Base-by-base conservation (phyloP, 1,140 invertebrate genomes). In the Drosophila biarmipes region DNA sequence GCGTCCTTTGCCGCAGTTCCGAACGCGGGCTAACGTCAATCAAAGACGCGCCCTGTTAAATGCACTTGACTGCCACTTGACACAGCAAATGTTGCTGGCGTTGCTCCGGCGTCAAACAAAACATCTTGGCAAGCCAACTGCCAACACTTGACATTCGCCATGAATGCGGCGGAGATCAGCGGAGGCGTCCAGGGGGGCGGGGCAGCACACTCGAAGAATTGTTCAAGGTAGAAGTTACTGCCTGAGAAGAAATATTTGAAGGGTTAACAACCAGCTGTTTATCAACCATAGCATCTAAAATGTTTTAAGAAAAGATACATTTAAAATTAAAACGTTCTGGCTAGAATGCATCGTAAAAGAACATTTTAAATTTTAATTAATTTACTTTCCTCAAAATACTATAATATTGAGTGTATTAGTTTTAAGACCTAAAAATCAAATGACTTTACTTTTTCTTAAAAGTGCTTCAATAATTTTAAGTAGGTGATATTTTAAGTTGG, bases 71-170 rank as follows among this genome's bases (percentile, higher is more conserved):
- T 78, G 82, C 78, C 82, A 87, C 82, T 86, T 82, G 78, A 82
- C 74, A 82, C 58, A 78, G 78, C 82, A 82, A 87, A 78, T 80
- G 80, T 52, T 56, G 54, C 58, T 66, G 82, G 43, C 56, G 48
- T 54, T 55, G 55, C 67, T 54, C 52, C 45, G 63, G 64, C 75
- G 53, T 74, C 68, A 73, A 74, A 87, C 81, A 86, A 86, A 87
- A 78, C 80, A 69, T 75, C 73, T 84, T 73, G 74, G 58, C 69
- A 82, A 82, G 77, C 79, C 84, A 79, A 79, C 78, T 78, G 75
- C 67, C 75, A 80, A 74, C 84, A 84, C 84, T 89, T 89, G 84
- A 89, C 84, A 89, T 89, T 89, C 84, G 79, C 80, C 81, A 84
- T 87, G 78, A 87, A 76, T 77, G 40, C 61, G 67, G 40, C 49